phyloP scores from a whole-genome alignment of 37 sponge, comb jelly and placozoan genomes.

The Spongilla lacustris region DNA sequence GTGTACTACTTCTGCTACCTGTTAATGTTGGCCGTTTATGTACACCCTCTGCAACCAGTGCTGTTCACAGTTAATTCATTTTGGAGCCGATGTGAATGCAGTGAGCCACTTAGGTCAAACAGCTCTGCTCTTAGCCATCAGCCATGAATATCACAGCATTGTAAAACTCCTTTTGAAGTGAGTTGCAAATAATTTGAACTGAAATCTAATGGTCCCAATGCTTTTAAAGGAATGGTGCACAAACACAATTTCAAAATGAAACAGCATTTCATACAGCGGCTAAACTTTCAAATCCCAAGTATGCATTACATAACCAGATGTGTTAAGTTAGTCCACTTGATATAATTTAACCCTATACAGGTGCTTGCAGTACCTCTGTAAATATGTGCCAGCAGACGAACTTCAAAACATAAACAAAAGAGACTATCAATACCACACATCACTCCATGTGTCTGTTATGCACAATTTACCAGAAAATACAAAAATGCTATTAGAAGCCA shows the following conservation, averaged over 20 bases:
- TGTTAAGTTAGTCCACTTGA: neutral
- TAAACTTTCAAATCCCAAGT: conserved; percentile 27
- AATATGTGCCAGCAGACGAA: conserved; percentile 19
- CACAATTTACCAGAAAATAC: conserved; percentile 35
- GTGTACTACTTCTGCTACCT: too few species aligned
- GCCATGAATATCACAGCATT: conserved; percentile 24
- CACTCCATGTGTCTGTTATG: conserved; percentile 58
- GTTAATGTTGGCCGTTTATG: too few species aligned
- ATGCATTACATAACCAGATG: neutral
- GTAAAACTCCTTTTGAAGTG: conserved; percentile 57
- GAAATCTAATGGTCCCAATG: neutral
- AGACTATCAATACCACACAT: conserved; percentile 42
- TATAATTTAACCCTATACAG: neutral
- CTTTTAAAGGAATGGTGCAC: conserved; percentile 42
- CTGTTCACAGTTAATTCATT: conserved; percentile 34
- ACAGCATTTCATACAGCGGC: conserved; percentile 54
- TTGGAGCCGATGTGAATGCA: conserved; percentile 52
- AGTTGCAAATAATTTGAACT: too few species aligned
- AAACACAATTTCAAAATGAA: conserved; percentile 17
- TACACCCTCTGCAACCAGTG: conserved; percentile 6
- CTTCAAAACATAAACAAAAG: conserved; percentile 45
- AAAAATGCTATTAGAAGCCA: conserved; percentile 36
- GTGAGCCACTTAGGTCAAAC: conserved; percentile 38
- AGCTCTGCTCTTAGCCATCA: conserved; percentile 41
- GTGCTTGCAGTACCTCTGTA: conserved; percentile 63